These are phyloP conservation scores for Temnothorax curvispinosus DNA, from an alignment of 1,140 invertebrate species.

Conservation along the genomic window DNA sequence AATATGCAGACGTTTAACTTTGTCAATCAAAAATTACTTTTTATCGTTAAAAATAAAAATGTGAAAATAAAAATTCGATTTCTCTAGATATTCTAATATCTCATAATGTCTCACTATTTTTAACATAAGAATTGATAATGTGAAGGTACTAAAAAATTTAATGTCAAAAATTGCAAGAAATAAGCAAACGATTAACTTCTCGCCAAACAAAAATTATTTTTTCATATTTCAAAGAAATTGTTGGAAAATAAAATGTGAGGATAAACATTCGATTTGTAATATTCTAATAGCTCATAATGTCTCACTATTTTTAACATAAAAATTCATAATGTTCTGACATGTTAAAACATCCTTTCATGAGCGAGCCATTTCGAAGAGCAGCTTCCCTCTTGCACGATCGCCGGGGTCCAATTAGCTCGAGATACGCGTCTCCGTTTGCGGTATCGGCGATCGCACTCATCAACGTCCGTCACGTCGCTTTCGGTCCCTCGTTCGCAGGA, in stretches of 20 bases:
- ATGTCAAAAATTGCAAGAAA: not conserved
- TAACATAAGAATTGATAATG: not conserved
- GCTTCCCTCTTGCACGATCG: constrained; percentile 10
- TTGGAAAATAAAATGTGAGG: not conserved
- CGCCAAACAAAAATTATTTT: not conserved
- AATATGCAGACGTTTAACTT: not conserved
- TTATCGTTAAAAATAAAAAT: not conserved
- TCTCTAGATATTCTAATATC: not conserved
- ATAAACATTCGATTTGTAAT: not conserved
- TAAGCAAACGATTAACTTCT: not conserved
- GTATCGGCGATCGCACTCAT: constrained; percentile 47
- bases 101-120: not conserved
- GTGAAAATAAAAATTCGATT: not conserved
- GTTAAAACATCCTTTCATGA: not conserved
- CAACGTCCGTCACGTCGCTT: constrained; percentile 45
- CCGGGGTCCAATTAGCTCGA: constrained; percentile 33
- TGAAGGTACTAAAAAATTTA: not conserved
- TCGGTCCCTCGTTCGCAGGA: constrained; percentile 57
- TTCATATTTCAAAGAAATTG: not conserved
- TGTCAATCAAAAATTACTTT: not conserved
- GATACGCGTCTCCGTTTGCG: constrained; percentile 42
- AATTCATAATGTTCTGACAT: not conserved
- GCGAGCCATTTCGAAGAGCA: constrained; percentile 3
- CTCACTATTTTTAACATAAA: not conserved
- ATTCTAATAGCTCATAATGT: not conserved